Percentiles rank a stretch among this genome's conserved stretches.
phyloP scores from a whole-genome alignment of 2,113 vertebrate species.

The Oceanodroma tethys region DNA sequence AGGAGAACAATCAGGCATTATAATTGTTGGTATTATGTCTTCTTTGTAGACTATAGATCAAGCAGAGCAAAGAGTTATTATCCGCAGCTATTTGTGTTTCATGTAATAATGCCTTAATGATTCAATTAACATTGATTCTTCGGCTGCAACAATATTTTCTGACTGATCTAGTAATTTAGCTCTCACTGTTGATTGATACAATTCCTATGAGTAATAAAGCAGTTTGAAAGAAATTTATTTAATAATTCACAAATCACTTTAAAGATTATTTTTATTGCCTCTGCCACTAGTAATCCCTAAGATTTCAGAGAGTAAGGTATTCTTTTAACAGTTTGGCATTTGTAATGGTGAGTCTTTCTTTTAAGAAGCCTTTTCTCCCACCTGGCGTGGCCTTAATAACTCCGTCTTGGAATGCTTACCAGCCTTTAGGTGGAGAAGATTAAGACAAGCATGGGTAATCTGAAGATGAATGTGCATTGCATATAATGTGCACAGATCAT shows the following conservation, averaged over 20 bases:
- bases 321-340: neutral
- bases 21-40: neutral
- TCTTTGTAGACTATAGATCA: conserved; percentile 24
- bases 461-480: neutral
- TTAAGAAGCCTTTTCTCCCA: neutral
- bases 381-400: neutral
- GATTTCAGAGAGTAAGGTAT: neutral
- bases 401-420: neutral
- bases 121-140: conserved; percentile 76
- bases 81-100: conserved; percentile 51
- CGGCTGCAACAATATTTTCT: conserved; percentile 71
- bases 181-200: conserved; percentile 68
- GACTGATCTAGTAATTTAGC: conserved; percentile 69
- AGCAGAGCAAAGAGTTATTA: conserved; percentile 9
- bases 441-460: neutral
- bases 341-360: neutral
- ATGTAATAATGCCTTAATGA: conserved; percentile 70
- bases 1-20: neutral
- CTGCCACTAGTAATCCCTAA: conserved; percentile 4
- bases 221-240: conserved; percentile 57
- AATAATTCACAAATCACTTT: conserved; percentile 56
- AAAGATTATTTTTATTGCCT: conserved; percentile 52
- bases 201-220: conserved; percentile 69
- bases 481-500: neutral
- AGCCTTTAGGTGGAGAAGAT: neutral